Conservation (phyloP, 1,140 invertebrate species). For the Oncopeltus fasciatus region DNA sequence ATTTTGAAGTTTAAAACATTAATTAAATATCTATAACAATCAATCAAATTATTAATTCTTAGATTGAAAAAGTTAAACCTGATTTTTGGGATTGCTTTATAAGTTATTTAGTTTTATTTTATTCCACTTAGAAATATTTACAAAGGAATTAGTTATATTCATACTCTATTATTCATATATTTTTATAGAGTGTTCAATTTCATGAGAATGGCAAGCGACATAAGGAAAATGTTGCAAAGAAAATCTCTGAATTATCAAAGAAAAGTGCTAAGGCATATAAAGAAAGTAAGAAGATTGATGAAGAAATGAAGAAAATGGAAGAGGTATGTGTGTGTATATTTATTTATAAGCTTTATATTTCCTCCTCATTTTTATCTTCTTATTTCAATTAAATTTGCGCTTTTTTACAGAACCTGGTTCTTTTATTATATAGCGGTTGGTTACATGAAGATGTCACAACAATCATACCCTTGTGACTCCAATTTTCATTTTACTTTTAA, state of each 20-base stretch:
- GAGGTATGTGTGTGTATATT: slow-evolving; percentile 33
- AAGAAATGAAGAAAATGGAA: slow-evolving; percentile 79
- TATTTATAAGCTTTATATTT: not conserved
- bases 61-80: too few relatives aligned
- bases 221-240: slow-evolving; percentile 82
- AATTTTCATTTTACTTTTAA: not conserved
- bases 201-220: slow-evolving; percentile 89
- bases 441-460: too few relatives aligned
- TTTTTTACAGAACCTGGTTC: not conserved
- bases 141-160: too few relatives aligned
- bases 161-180: not conserved
- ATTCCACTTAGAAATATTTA: too few relatives aligned
- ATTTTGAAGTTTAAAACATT: too few relatives aligned
- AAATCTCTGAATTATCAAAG: slow-evolving; percentile 69
- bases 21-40: too few relatives aligned
- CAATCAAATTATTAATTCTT: too few relatives aligned
- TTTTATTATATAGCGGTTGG: not conserved
- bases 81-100: not conserved
- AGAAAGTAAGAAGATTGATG: slow-evolving; percentile 57
- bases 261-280: slow-evolving; percentile 65
- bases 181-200: slow-evolving; percentile 73
- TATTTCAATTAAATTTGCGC: not conserved
- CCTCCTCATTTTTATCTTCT: not conserved
- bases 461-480: not conserved
- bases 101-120: too few relatives aligned